phyloP scores from a whole-genome alignment of 2,888 invertebrate genomes.

The Himalopsyche tibetana region DNA sequence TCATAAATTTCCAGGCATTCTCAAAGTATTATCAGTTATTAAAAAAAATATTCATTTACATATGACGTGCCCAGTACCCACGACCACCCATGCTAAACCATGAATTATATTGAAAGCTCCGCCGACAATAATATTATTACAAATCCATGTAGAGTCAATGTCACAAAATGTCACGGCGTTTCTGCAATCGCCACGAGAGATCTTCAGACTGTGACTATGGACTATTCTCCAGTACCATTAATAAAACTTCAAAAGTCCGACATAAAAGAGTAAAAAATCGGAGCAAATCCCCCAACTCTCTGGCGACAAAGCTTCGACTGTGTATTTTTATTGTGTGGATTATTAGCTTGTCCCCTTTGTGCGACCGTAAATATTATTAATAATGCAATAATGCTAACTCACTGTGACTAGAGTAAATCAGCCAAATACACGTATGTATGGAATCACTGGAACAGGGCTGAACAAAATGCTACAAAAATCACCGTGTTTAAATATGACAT shows the following conservation, averaged over 20 bases:
- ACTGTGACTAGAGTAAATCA: constrained; percentile 48
- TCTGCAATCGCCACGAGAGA: constrained; percentile 15
- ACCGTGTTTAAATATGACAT: too few relatives aligned
- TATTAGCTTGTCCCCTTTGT: constrained; percentile 61
- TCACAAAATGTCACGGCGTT: constrained; percentile 37
- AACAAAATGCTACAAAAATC: too few relatives aligned
- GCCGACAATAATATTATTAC: constrained; percentile 21
- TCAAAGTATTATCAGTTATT: too few relatives aligned
- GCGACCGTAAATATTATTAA: constrained; percentile 59
- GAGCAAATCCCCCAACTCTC: constrained; percentile 17
- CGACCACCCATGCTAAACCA: constrained; percentile 4
- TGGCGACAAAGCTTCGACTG: constrained; percentile 33
- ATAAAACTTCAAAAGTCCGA: constrained; percentile 25
- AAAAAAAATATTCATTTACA: too few relatives aligned
- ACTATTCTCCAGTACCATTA: neutral
- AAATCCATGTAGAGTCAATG: constrained; percentile 7
- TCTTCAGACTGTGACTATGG: constrained; percentile 36
- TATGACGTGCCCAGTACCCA: too few relatives aligned
- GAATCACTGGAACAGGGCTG: too few relatives aligned
- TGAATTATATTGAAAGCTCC: neutral
- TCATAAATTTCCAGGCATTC: too few relatives aligned
- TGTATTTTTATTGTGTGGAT: constrained; percentile 50
- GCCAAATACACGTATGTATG: too few relatives aligned
- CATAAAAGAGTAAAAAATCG: neutral
- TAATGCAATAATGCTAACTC: constrained; percentile 49